phyloP scores from a whole-genome alignment of 1,140 invertebrate species.

The Ylistrum balloti region DNA sequence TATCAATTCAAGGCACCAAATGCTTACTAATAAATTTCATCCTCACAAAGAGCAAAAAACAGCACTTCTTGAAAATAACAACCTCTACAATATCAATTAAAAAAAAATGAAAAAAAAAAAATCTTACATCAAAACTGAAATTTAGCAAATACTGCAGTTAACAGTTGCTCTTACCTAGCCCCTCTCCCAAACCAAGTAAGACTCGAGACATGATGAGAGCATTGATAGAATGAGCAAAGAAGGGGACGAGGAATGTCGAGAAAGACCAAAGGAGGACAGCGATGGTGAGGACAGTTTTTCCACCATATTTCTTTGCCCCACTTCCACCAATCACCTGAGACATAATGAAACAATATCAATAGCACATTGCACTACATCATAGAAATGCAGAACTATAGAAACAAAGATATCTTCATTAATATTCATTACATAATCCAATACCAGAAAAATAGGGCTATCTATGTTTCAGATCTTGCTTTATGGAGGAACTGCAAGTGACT shows the following conservation, averaged over 20 bases:
- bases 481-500: no score
- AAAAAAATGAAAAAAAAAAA: no score
- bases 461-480: no score
- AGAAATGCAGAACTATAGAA: neutral
- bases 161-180: slow-evolving; percentile 85
- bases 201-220: slow-evolving; percentile 69
- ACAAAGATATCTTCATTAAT: neutral
- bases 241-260: slow-evolving; percentile 89
- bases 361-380: slow-evolving; percentile 5
- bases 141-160: no score
- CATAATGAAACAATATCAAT: slow-evolving; percentile 42
- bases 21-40: no score
- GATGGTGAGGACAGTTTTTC: slow-evolving; percentile 88
- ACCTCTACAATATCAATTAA: no score
- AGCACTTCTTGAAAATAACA: no score
- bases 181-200: slow-evolving; percentile 77
- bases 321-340: slow-evolving; percentile 88
- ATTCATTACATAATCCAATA: no score
- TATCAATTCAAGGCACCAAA: no score
- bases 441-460: no score
- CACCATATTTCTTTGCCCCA: slow-evolving; percentile 88
- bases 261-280: slow-evolving; percentile 91
- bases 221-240: slow-evolving; percentile 87
- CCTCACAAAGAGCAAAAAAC: no score
- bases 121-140: no score